Evolutionary conservation across 2,113 vertebrate species (phyloP).

Genomic region (Neotoma lepida): DNA sequence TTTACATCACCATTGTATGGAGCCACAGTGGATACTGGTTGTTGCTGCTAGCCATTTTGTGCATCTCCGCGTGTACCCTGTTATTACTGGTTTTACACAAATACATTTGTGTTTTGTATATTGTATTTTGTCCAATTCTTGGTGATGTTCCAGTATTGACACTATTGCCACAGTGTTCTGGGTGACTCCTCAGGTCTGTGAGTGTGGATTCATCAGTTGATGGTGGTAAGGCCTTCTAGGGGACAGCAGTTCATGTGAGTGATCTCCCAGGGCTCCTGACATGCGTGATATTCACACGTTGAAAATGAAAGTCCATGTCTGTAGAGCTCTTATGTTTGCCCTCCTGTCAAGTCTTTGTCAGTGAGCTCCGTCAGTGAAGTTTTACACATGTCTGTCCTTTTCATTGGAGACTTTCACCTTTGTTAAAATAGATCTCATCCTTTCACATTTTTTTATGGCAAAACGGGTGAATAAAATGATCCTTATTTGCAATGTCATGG

Average conservation of each 20-base stretch:
- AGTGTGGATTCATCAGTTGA: not conserved
- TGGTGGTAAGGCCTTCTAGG: not conserved
- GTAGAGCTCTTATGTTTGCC: not conserved
- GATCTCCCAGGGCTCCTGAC: not conserved
- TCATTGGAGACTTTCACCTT: not conserved
- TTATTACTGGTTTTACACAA: not conserved
- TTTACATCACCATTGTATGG: not conserved
- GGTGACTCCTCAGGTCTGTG: not conserved
- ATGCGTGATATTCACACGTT: not conserved
- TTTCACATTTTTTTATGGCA: not conserved
- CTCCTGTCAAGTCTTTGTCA: not conserved
- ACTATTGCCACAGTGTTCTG: not conserved
- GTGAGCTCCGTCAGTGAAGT: not conserved
- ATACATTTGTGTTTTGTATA: not conserved
- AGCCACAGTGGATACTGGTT: not conserved
- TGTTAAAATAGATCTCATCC: constrained; percentile 38
- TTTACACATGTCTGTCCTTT: not conserved
- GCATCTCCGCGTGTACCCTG: too few species aligned
- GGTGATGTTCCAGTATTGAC: not conserved
- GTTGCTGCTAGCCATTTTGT: not conserved
- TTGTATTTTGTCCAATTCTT: not conserved
- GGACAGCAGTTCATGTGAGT: not conserved
- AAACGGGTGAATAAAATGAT: not conserved
- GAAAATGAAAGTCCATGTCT: not conserved
- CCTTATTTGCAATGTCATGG: not conserved